Evolutionary conservation across 2,113 vertebrate genomes (phyloP).

Genomic region (Egretta garzetta): DNA sequence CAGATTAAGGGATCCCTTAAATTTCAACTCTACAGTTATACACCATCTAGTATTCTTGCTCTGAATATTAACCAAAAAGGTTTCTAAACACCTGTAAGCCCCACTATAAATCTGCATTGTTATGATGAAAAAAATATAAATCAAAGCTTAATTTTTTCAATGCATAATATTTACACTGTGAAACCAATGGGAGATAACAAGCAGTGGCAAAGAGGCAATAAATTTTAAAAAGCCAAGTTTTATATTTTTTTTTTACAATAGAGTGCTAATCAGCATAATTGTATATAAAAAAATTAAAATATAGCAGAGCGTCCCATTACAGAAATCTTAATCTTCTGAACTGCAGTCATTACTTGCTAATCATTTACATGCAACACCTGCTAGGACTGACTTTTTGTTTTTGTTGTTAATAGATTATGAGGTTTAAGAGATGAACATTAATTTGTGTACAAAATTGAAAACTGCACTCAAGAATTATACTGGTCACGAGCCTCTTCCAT

Average conservation of each 20-base stretch:
- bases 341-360: slow-evolving; percentile 71
- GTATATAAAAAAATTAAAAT: slow-evolving; percentile 76
- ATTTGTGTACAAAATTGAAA: slow-evolving; percentile 61
- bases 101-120: slow-evolving; percentile 68
- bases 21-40: slow-evolving; percentile 83
- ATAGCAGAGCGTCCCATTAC: slow-evolving; percentile 72
- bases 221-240: slow-evolving; percentile 71
- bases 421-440: slow-evolving; percentile 68
- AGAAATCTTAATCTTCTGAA: slow-evolving; percentile 72
- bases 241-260: slow-evolving; percentile 47
- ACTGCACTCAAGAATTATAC: slow-evolving; percentile 68
- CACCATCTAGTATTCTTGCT: slow-evolving; percentile 80
- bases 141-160: slow-evolving; percentile 71
- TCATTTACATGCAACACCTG: slow-evolving; percentile 77
- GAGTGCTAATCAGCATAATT: slow-evolving; percentile 77
- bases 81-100: slow-evolving; percentile 78
- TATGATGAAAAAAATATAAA: slow-evolving; percentile 55
- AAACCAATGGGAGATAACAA: slow-evolving; percentile 72
- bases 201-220: slow-evolving; percentile 75
- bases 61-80: slow-evolving; percentile 73
- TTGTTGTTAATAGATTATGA: slow-evolving; percentile 52
- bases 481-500: slow-evolving; percentile 71
- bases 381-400: slow-evolving; percentile 58
- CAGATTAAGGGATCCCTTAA: slow-evolving; percentile 86
- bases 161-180: slow-evolving; percentile 80